phyloP scores from a whole-genome alignment of 1,140 invertebrate species.

The Brachionus rubens region DNA sequence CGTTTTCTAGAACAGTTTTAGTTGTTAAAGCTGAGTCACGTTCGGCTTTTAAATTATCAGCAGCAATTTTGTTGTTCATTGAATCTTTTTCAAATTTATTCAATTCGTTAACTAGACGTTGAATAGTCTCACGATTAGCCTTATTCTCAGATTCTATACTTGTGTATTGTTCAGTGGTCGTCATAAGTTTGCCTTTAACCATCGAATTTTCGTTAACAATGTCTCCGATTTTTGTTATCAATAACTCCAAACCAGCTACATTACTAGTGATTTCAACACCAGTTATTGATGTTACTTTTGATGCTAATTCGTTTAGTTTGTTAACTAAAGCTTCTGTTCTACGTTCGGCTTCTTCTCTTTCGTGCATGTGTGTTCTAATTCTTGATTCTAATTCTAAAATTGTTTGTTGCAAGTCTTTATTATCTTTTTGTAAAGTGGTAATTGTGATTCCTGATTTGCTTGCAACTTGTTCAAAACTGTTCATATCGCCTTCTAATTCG shows the following conservation, averaged over 20 bases:
- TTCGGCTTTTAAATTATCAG: constrained; percentile 56
- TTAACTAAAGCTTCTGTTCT: constrained; percentile 49
- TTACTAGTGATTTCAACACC: constrained; percentile 43
- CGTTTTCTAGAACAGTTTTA: constrained; percentile 52
- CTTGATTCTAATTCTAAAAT: constrained; percentile 56
- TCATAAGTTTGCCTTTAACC: constrained; percentile 57
- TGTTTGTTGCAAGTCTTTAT: constrained; percentile 52
- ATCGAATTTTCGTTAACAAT: constrained; percentile 57
- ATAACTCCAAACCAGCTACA: background rate
- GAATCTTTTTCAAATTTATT: constrained; percentile 56
- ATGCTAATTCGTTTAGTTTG: constrained; percentile 51
- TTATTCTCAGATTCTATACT: constrained; percentile 58
- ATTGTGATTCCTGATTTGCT: constrained; percentile 56
- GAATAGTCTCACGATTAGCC: constrained; percentile 60
- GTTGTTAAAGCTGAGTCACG: constrained; percentile 54
- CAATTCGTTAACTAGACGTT: constrained; percentile 59
- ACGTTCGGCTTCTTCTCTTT: constrained; percentile 53
- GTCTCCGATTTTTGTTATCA: constrained; percentile 51
- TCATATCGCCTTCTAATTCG: constrained; percentile 53
- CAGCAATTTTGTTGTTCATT: constrained; percentile 52
- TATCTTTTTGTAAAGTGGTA: constrained; percentile 54
- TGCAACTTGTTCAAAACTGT: constrained; percentile 53
- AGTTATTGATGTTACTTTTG: constrained; percentile 51
- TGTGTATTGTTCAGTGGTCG: constrained; percentile 54
- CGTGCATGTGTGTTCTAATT: constrained; percentile 55